Base-by-base conservation (phyloP, 1,140 invertebrate species). In the Drosophila arawakana region DNA sequence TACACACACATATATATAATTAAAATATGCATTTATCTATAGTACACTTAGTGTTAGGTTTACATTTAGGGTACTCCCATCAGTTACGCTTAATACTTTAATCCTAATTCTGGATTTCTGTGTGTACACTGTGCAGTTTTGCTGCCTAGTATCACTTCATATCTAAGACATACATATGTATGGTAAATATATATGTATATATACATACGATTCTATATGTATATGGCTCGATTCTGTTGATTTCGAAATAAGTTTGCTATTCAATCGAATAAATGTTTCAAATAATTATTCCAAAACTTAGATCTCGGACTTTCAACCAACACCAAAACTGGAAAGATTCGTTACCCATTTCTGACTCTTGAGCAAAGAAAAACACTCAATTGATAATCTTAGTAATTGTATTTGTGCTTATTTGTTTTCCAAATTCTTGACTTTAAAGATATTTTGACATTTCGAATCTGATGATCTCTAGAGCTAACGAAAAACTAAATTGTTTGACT, bases 221-320 rank as follows among this genome's bases (percentile, higher is more conserved):
- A 39, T 65, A 39, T 57, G 47, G 41, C 34, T 61, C n/a, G 47
- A 60, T 52, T 52, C 59, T 49, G 61, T 66, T 62, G 63, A 73
- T 76, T 30, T 73, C 43, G 18, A 73, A 73, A 47, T 66, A 69
- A 59, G 37, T 55, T 72, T 80, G 65, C 76, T 81, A 61, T 78
- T 78, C 46, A 72, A 73, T 73, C 68, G 49, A 84, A 84, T 84
- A 84, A 84, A 83, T 84, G 59, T 62, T 70, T 57, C 61, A 46
- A 68, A 21, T 41, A 46, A 30, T 30, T 25, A 25, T 25, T 41
- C 35, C 13, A 37, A 21, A 9, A 39, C 18, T 54, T 37, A 52
- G 63, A 49, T 18, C 18, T 73, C 47, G 18, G 35, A 49, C 46
- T 49, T 13, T 46, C 21, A 41, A 30, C 52, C 59, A 46, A 73